Conservation (phyloP, 2,113 vertebrate species). For the Elaphurus davidianus region DNA sequence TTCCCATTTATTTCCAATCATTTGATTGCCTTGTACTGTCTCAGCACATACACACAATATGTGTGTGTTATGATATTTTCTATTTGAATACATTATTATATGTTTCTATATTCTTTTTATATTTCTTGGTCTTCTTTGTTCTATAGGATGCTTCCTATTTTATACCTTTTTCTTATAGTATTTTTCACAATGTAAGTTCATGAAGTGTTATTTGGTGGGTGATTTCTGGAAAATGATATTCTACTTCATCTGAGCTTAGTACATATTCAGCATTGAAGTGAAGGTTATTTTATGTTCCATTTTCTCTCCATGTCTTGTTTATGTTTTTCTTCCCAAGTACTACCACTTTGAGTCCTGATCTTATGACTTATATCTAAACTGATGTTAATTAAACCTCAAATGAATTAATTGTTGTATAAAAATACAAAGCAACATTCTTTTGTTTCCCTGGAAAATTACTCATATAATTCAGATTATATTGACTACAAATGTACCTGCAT, state of each 20-base stretch:
- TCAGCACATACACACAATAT: background rate
- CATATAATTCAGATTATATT: background rate
- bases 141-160: background rate
- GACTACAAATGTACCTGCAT: background rate
- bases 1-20: background rate
- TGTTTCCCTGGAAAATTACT: background rate
- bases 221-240: background rate
- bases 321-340: background rate
- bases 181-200: background rate
- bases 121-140: background rate
- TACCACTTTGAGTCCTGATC: background rate
- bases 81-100: background rate
- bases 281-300: background rate
- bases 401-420: background rate
- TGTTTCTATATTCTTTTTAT: background rate
- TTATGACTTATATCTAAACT: background rate
- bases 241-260: background rate
- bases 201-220: background rate
- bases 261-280: background rate
- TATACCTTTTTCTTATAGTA: background rate
- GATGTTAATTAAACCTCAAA: slow-evolving; percentile 28
- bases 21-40: background rate
- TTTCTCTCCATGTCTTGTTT: background rate
- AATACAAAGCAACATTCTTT: background rate
- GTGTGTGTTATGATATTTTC: background rate